Conservation (phyloP, 2,888 invertebrate genomes). For the Drosophila helvetica region DNA sequence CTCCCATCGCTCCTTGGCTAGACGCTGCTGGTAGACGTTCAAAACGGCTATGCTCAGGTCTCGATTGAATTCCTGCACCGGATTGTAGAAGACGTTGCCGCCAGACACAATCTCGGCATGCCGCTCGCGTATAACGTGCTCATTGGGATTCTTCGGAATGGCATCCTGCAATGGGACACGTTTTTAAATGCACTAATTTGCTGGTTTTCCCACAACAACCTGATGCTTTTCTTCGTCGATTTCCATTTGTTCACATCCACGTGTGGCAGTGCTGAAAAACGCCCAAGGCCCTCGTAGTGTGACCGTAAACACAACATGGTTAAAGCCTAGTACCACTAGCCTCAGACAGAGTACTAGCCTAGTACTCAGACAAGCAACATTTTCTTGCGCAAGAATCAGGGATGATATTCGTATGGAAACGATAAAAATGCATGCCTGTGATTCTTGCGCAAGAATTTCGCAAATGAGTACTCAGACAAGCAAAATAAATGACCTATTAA, state of each 20-base stretch:
- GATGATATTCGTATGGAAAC: too few species aligned
- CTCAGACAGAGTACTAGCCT: too few species aligned
- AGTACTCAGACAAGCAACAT: too few species aligned
- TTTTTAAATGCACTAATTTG: not conserved
- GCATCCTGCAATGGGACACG: not conserved
- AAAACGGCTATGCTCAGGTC: constrained; percentile 94
- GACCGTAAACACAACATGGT: too few species aligned
- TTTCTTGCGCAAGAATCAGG: too few species aligned
- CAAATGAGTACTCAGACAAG: too few species aligned
- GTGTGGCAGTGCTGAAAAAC: not conserved
- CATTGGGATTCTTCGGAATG: constrained; percentile 54
- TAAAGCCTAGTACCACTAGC: too few species aligned
- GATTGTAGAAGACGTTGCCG: constrained; percentile 97
- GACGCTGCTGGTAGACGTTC: constrained; percentile 87
- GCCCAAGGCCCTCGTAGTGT: too few species aligned
- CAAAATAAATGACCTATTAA: too few species aligned
- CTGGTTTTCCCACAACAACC: constrained; percentile 8
- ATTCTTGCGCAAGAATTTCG: too few species aligned
- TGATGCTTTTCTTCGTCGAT: constrained; percentile 30
- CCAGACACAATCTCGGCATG: constrained; percentile 90
- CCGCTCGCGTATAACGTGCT: constrained; percentile 86
- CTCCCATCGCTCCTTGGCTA: constrained; percentile 82
- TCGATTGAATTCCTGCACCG: constrained; percentile 99
- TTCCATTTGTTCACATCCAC: constrained; percentile 27
- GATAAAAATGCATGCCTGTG: too few species aligned